A percentile compares a stretch with the other conserved stretches of the same genome.
phyloP scores from a whole-genome alignment of 2,888 invertebrate genomes.

The Orchestes rusci region DNA sequence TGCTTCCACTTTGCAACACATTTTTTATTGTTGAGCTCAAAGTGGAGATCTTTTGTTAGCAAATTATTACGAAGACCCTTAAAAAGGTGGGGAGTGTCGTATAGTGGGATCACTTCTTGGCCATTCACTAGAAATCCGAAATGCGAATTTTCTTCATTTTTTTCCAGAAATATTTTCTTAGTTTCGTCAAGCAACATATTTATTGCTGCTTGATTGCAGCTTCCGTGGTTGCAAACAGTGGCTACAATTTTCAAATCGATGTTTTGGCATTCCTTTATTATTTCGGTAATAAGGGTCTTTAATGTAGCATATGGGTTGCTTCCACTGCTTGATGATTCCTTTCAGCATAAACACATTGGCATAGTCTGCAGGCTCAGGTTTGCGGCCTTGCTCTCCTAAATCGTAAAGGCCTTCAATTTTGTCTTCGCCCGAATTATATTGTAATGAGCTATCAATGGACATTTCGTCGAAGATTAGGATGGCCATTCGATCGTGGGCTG shows the following conservation, averaged over 20 bases:
- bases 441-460: neutral
- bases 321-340: conserved; percentile 7
- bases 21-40: conserved; percentile 1
- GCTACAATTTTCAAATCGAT: conserved; percentile 29
- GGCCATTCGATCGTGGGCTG: neutral
- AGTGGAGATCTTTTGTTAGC: conserved; percentile 5
- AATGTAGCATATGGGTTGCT: conserved; percentile 8
- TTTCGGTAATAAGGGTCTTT: conserved; percentile 9
- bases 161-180: neutral
- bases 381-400: neutral
- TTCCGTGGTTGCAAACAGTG: conserved; percentile 32
- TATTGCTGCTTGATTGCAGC: conserved; percentile 27
- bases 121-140: conserved; percentile 4
- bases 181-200: conserved; percentile 3
- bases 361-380: conserved; percentile 25
- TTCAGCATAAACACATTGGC: conserved; percentile 21
- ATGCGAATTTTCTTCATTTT: conserved; percentile 5
- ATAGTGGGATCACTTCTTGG: conserved; percentile 5
- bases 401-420: neutral
- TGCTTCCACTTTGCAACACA: conserved; percentile 4
- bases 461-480: neutral
- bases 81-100: conserved; percentile 7
- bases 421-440: neutral
- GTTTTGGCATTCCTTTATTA: conserved; percentile 21
- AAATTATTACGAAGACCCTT: conserved; percentile 5